Conservation (phyloP, 2,888 invertebrate species). For the Pelosia muscerda region DNA sequence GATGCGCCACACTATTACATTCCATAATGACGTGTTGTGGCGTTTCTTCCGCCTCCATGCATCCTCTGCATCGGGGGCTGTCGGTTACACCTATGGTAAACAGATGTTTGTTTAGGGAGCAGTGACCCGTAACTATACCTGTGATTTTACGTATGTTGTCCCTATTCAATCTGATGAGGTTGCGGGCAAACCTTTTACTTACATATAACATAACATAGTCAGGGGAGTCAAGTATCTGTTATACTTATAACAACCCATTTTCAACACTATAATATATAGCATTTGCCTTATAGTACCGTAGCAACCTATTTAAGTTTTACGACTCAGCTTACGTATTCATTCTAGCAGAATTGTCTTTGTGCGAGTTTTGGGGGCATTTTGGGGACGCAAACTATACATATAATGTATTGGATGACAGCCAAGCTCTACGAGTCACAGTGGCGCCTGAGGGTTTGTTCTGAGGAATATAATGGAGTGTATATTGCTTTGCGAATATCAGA, state of each 20-base stretch:
- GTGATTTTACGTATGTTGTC: too few relatives aligned
- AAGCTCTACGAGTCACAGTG: slow-evolving; percentile 47
- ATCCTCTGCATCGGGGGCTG: too few relatives aligned
- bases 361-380: slow-evolving; percentile 38
- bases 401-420: slow-evolving; percentile 52
- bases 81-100: too few relatives aligned
- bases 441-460: slow-evolving; percentile 49
- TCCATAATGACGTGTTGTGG: too few relatives aligned
- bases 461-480: slow-evolving; percentile 38
- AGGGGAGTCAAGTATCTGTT: background rate
- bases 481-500: slow-evolving; percentile 25
- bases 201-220: background rate
- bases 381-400: slow-evolving; percentile 31
- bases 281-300: slow-evolving; percentile 29
- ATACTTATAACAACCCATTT: background rate
- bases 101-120: too few relatives aligned
- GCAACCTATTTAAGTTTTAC: slow-evolving; percentile 39
- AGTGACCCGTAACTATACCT: too few relatives aligned
- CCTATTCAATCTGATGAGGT: too few relatives aligned
- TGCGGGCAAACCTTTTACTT: too few relatives aligned
- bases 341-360: slow-evolving; percentile 18
- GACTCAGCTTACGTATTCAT: slow-evolving; percentile 43
- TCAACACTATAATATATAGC: background rate
- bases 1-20: too few relatives aligned
- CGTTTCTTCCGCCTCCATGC: too few relatives aligned